phyloP scores from a whole-genome alignment of 92 coral and sea anemone genomes.

The Blastomussa wellsi region DNA sequence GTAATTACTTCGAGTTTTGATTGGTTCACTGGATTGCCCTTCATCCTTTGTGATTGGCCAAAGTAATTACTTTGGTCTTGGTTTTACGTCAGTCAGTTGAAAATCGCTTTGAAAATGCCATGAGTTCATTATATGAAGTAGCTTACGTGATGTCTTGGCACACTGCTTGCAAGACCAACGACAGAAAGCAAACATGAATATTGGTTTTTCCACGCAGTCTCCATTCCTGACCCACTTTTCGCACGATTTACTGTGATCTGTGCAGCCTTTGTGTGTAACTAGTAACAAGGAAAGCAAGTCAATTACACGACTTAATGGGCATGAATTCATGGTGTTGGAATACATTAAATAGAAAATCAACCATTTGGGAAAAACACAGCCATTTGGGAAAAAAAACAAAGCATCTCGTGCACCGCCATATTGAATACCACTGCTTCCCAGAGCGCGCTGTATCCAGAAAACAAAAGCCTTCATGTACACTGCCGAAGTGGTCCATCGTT shows the following conservation, averaged over 20 bases:
- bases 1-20: too few relatives aligned
- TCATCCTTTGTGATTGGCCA: too few relatives aligned
- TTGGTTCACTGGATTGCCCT: too few relatives aligned
- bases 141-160: conserved; percentile 37
- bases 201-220: conserved; percentile 51
- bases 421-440: not conserved
- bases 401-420: not conserved
- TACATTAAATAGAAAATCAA: not conserved
- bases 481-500: not conserved
- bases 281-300: not conserved
- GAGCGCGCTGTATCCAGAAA: not conserved
- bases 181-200: conserved; percentile 71
- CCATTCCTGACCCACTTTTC: conserved; percentile 51
- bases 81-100: too few relatives aligned
- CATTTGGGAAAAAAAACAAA: too few relatives aligned
- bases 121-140: not conserved
- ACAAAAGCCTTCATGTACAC: too few relatives aligned
- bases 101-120: too few relatives aligned
- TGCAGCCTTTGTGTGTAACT: conserved; percentile 51
- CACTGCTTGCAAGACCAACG: conserved; percentile 62
- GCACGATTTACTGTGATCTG: conserved; percentile 45
- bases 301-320: not conserved
- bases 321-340: not conserved
- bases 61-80: too few relatives aligned
- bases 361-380: too few relatives aligned